Base-by-base conservation (phyloP, 2,113 vertebrate species). In the Poeciliopsis turrubarensis region DNA sequence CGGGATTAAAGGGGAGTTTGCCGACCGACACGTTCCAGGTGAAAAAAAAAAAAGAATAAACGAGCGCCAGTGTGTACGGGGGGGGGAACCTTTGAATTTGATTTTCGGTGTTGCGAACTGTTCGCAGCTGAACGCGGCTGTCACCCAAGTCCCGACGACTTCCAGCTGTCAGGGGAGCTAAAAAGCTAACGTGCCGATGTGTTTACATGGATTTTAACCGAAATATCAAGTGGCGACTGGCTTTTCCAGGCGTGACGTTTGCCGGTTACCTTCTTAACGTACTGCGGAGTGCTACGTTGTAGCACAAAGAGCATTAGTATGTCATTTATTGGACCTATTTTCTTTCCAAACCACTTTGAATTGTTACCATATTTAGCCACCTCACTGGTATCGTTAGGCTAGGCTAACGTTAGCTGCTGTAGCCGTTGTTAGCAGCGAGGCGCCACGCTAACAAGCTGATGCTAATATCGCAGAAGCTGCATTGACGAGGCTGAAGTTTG, bases 101-200 rank as follows among this genome's bases (percentile, higher is more conserved):
- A 31, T 51, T 66, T 47, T 54, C 5, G 60, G 32, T 29, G 68
- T 47, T 60, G 54, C 66, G 22, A 25, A 3, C 25, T 63, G 66
- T 31, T 77, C 37, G 70, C 31, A 71, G 60, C 19, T 57, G 65
- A 47, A 85, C 81, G 60, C 85, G 63, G 80, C 85, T 90, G 90
- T 88, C 90, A 89, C 39, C 22, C 86, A 81, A 29, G 78, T 78
- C 76, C 68, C 81, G 51, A 8, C 69, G 77, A 77, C 67, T 83
- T 70, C 70, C 70, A 17, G 1, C 2, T 68, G 3, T 26, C 4
- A 62, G 25, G 63, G 64, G 78, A 73, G 83, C 87, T 68, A 13
- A 47, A 29, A 31, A 68, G 29, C 77, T 84, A 88, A 78, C 78
- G 27, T 4, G 51, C 51, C 63, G 15, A 69, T 75, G 54, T 89